phyloP scores from a whole-genome alignment of 2,888 invertebrate species.

The Halictus quadricinctus region DNA sequence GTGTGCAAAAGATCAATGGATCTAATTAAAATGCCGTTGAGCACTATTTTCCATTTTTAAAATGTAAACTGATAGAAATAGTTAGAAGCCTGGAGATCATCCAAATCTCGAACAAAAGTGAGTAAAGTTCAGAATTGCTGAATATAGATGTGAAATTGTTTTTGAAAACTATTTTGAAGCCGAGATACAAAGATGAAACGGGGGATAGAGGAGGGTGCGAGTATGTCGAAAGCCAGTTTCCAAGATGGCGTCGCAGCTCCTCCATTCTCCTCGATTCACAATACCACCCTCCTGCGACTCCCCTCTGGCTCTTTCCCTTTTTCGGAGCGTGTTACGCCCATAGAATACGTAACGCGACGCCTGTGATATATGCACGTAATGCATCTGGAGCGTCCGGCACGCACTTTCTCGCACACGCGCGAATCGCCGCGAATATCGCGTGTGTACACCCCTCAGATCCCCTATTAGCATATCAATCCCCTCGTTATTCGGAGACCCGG shows the following conservation, averaged over 20 bases:
- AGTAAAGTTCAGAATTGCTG: neutral
- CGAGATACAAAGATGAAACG: neutral
- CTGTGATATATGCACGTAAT: conserved; percentile 52
- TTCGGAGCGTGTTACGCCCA: conserved; percentile 64
- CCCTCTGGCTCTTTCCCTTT: conserved; percentile 44
- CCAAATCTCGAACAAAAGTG: neutral
- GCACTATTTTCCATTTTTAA: too few relatives aligned
- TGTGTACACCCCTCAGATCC: conserved; percentile 57
- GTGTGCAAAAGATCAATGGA: too few relatives aligned
- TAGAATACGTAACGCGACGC: conserved; percentile 64
- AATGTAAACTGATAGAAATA: neutral
- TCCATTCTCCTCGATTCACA: conserved; percentile 60
- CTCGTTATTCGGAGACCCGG: conserved; percentile 61
- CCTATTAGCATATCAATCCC: conserved; percentile 73
- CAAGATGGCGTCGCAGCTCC: conserved; percentile 64
- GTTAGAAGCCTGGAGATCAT: neutral
- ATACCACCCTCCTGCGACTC: conserved; percentile 50
- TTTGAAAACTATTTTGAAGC: neutral
- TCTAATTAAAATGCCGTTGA: too few relatives aligned
- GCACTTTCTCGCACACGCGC: conserved; percentile 25
- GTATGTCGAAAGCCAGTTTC: conserved; percentile 40
- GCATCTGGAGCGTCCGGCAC: conserved; percentile 61
- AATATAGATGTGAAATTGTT: neutral
- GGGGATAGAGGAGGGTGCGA: neutral
- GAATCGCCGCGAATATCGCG: conserved; percentile 11